Percentiles rank a stretch among this genome's conserved stretches.
Evolutionary conservation across 2,797 vertebrate species (phyloP).

Genomic region (Gobio occitaniae): DNA sequence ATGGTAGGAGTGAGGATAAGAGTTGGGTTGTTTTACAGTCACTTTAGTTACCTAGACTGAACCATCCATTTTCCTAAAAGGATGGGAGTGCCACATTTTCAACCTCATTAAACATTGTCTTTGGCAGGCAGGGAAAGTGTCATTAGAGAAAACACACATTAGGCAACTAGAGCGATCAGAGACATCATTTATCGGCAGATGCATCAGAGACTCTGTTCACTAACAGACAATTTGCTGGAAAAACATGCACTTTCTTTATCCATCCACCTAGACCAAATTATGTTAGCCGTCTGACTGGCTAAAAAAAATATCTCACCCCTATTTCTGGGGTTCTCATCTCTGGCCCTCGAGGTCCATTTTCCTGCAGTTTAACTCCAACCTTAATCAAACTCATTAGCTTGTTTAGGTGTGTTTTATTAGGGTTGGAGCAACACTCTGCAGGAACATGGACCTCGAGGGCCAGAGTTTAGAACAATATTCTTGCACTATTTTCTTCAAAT

Average conservation of each 20-base stretch:
- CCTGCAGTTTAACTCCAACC: not conserved
- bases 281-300: constrained; percentile 1
- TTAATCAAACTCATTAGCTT: not conserved
- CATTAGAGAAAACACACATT: constrained; percentile 66
- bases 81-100: constrained; percentile 58
- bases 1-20: constrained; percentile 37
- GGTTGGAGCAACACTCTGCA: not conserved
- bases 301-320: not conserved
- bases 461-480: not conserved
- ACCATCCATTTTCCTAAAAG: constrained; percentile 48
- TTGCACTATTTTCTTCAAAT: not conserved
- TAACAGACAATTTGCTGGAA: constrained; percentile 48
- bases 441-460: not conserved
- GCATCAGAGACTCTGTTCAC: constrained; percentile 52
- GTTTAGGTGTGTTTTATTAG: not conserved
- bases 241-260: constrained; percentile 34
- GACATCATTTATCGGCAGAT: constrained; percentile 56
- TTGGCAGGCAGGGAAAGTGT: constrained; percentile 59
- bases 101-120: constrained; percentile 65
- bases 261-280: constrained; percentile 29
- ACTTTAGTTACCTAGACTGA: constrained; percentile 32
- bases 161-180: constrained; percentile 61
- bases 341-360: not conserved
- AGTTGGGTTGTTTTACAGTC: constrained; percentile 15
- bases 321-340: not conserved